phyloP scores from a whole-genome alignment of 2,888 invertebrate species.

The Operophtera brumata region DNA sequence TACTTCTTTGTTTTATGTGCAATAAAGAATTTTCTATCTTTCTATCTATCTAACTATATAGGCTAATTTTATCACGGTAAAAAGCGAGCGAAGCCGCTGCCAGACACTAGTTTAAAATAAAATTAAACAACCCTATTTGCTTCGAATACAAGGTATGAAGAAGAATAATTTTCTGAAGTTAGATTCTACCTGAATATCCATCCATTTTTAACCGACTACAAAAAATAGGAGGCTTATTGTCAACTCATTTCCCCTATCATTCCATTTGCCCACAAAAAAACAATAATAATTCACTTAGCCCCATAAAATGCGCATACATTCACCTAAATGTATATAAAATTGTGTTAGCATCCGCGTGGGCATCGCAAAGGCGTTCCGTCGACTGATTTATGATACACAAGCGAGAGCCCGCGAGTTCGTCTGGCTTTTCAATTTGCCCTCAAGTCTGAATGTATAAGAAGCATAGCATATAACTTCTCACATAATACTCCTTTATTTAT shows the following conservation, averaged over 20 bases:
- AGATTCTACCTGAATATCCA: too few relatives aligned
- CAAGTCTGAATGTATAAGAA: background rate
- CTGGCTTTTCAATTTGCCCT: conserved; percentile 23
- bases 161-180: too few relatives aligned
- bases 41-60: too few relatives aligned
- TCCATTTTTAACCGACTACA: too few relatives aligned
- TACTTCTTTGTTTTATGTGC: too few relatives aligned
- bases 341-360: conserved; percentile 36
- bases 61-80: too few relatives aligned
- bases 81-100: too few relatives aligned
- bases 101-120: too few relatives aligned
- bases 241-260: conserved; percentile 17
- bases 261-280: conserved; percentile 21
- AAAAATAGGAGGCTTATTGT: background rate
- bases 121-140: too few relatives aligned
- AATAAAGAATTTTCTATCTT: too few relatives aligned
- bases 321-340: conserved; percentile 34
- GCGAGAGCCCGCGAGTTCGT: conserved; percentile 39
- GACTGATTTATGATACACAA: conserved; percentile 44
- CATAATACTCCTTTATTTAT: too few relatives aligned
- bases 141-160: too few relatives aligned
- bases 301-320: conserved; percentile 29
- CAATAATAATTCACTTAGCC: conserved; percentile 34
- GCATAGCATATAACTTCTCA: background rate
- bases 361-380: conserved; percentile 39